Evolutionary conservation across 2,888 invertebrate species (phyloP), one percentile per base, ranked within the genome.

Genomic region (Anoncus sp.): DNA sequence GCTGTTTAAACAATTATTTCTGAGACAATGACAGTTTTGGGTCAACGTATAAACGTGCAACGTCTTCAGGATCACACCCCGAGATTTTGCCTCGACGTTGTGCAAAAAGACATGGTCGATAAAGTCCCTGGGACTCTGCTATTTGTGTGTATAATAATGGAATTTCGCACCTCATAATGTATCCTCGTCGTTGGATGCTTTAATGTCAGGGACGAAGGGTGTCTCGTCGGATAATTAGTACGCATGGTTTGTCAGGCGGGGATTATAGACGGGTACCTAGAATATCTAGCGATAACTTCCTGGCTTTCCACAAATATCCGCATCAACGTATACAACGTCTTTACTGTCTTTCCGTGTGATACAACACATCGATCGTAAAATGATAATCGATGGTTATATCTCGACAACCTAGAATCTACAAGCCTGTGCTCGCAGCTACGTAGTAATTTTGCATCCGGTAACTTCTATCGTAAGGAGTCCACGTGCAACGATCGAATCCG

Each of bases 171-270:
- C 38, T 45, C 49, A 31, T 38, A 40, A 40, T 63, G 16, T 35
- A 57, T 47, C 9, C 6, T n/a, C 31, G 40, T 12, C 40, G 59
- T n/a, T 63, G 40, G 59, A 47, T n/a, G 20, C 60, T 73, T 69
- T 78, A 75, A 78, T 78, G 77, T 74, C 74, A 78, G 70, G 77
- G 77, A 60, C 77, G 65, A 38, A 22, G 60, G 38, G n/a, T 22
- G 74, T 78, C 77, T 75, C 70, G 74, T 66, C 77, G 47, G 38
- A 27, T 78, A 70, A 78, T 78, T 74, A 78, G 22, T 47, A 60
- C 74, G 60, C 77, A 55, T 70, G 45, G 74, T 59, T 75, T 55
- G 47, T 53, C 65, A 47, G 53, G 51, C 53, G 73, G 24, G 45
- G 18, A 62, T 66, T 78, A 27, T 27, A 47, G 20, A 43, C 45